Percentiles rank a stretch among this genome's conserved stretches.
phyloP scores from a whole-genome alignment of 2,113 vertebrate species.

The Machaerirhynchus nigripectus region DNA sequence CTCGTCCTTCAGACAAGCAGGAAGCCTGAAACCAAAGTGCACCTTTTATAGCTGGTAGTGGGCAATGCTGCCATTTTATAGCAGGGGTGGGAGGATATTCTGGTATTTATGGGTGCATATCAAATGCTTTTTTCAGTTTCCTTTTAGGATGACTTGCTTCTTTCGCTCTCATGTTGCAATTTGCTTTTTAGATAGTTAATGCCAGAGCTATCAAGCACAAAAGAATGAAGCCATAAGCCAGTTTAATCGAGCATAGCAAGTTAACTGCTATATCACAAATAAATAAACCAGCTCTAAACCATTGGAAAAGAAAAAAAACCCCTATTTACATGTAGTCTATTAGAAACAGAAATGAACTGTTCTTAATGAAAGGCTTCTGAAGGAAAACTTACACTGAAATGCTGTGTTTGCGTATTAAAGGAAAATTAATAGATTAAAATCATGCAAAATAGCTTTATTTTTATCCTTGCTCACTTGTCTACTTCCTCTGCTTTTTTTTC shows the following conservation, averaged over 20 bases:
- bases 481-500: neutral
- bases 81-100: neutral
- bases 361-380: neutral
- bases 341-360: neutral
- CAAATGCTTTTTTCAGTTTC: neutral
- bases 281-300: neutral
- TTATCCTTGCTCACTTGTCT: neutral
- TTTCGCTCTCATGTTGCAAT: neutral
- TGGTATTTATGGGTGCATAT: neutral
- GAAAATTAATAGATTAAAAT: neutral
- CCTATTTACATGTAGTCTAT: neutral
- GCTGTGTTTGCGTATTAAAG: neutral
- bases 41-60: neutral
- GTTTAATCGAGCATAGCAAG: neutral
- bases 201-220: neutral
- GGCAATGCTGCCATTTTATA: neutral
- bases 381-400: neutral
- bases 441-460: neutral
- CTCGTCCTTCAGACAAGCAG: neutral
- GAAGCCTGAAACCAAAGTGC: neutral
- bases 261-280: neutral
- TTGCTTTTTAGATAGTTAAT: neutral
- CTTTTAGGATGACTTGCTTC: neutral
- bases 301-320: neutral
- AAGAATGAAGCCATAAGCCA: rapidly evolving